Conservation (phyloP, 1,140 invertebrate genomes). For the Drepana arcuata region DNA sequence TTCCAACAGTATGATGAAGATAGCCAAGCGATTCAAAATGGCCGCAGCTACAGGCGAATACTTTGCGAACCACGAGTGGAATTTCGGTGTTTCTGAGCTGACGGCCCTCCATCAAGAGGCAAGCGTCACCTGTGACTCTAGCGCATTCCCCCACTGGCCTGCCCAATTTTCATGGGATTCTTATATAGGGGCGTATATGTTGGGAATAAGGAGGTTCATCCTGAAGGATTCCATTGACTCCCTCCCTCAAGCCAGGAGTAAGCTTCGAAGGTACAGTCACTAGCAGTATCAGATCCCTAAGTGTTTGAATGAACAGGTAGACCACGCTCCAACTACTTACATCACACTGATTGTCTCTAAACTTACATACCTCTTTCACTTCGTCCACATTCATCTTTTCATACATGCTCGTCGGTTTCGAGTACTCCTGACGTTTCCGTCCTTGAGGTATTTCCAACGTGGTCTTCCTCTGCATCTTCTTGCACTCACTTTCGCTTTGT, state of each 20-base stretch:
- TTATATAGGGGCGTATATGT: constrained; percentile 77
- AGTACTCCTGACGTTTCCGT: no score
- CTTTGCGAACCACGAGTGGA: constrained; percentile 91
- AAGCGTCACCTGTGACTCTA: constrained; percentile 72
- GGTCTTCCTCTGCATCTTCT: no score
- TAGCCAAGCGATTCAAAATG: constrained; percentile 84
- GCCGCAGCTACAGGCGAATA: constrained; percentile 86
- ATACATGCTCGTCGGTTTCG: no score
- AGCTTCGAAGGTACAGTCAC: constrained; percentile 79
- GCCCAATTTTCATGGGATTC: constrained; percentile 45
- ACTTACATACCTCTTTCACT: no score
- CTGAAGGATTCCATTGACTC: constrained; percentile 82
- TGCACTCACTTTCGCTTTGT: no score
- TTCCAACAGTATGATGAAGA: constrained; percentile 90
- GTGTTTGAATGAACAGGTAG: no score
- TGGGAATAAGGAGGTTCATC: constrained; percentile 85
- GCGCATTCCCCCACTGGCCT: constrained; percentile 69
- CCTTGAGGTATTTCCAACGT: no score
- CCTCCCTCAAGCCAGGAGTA: constrained; percentile 75
- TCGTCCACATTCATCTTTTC: no score
- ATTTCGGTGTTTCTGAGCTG: constrained; percentile 85
- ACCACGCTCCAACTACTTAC: no score
- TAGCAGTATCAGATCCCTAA: no score
- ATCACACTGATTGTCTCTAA: no score
- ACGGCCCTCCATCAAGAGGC: constrained; percentile 76